Percentiles rank a stretch among this genome's conserved stretches.
Conservation (phyloP, 2,888 invertebrate species). For the Oligia latruncula region DNA sequence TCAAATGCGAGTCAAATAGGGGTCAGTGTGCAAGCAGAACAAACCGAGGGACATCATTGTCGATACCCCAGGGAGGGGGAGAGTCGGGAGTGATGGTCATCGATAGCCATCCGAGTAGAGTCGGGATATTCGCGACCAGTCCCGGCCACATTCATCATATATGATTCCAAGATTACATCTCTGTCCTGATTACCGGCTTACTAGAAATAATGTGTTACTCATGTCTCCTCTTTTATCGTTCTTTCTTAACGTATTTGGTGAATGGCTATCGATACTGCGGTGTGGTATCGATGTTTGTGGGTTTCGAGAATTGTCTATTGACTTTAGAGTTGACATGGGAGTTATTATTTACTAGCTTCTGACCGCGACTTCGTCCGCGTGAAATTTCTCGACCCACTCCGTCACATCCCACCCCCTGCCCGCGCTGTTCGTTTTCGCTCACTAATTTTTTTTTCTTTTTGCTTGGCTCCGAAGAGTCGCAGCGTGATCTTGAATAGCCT, state of each 20-base stretch:
- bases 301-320: neutral
- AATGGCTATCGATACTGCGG: constrained; percentile 10
- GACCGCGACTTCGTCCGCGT: neutral
- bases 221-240: constrained; percentile 70
- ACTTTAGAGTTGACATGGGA: neutral
- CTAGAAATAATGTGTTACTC: constrained; percentile 80
- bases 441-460: neutral
- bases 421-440: neutral
- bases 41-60: constrained; percentile 25
- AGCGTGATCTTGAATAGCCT: neutral
- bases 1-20: constrained; percentile 37
- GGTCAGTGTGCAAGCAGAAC: constrained; percentile 50
- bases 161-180: constrained; percentile 78
- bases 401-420: too few relatives aligned
- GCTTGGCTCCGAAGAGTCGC: neutral
- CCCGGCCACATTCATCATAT: constrained; percentile 68
- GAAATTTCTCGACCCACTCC: neutral
- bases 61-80: constrained; percentile 31
- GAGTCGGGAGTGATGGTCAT: constrained; percentile 14
- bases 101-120: constrained; percentile 36
- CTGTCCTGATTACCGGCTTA: constrained; percentile 76
- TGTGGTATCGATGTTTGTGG: constrained; percentile 20
- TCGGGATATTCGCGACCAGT: constrained; percentile 10
- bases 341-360: neutral
- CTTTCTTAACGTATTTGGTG: constrained; percentile 22